Evolutionary conservation across 2,888 invertebrate species (phyloP).

Genomic region (Leptura quadrifasciata): DNA sequence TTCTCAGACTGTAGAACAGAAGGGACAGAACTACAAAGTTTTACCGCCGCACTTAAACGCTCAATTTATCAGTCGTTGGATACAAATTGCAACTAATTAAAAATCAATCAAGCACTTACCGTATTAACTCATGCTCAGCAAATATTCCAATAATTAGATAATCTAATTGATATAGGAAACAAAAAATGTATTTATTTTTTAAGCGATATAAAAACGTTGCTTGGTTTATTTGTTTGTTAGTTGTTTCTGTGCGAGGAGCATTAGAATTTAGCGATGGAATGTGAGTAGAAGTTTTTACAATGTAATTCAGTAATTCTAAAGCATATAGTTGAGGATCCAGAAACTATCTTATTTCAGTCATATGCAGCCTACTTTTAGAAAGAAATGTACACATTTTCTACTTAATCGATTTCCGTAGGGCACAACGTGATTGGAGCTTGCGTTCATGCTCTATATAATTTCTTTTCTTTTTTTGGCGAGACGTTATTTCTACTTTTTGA

Average conservation of each 20-base stretch:
- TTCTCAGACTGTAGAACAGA: too few species aligned
- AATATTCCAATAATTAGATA: not conserved
- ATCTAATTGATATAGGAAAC: not conserved
- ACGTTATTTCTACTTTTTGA: too few species aligned
- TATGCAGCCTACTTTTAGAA: too few species aligned
- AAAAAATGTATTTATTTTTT: conserved; percentile 3
- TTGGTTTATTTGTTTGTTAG: not conserved
- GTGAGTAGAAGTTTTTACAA: not conserved
- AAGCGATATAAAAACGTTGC: not conserved
- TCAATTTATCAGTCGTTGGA: not conserved
- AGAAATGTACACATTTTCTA: too few species aligned
- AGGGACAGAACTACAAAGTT: not conserved
- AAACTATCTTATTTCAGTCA: too few species aligned
- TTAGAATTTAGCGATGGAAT: not conserved
- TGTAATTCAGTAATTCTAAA: too few species aligned
- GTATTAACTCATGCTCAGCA: not conserved
- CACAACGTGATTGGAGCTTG: too few species aligned
- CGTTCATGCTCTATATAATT: too few species aligned
- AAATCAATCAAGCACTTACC: not conserved
- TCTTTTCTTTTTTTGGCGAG: too few species aligned
- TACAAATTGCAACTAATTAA: not conserved
- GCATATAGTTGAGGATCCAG: too few species aligned
- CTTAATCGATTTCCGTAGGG: too few species aligned
- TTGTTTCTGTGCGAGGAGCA: not conserved
- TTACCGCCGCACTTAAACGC: not conserved